Conservation (phyloP, 2,888 invertebrate genomes). For the Eilema caniola region DNA sequence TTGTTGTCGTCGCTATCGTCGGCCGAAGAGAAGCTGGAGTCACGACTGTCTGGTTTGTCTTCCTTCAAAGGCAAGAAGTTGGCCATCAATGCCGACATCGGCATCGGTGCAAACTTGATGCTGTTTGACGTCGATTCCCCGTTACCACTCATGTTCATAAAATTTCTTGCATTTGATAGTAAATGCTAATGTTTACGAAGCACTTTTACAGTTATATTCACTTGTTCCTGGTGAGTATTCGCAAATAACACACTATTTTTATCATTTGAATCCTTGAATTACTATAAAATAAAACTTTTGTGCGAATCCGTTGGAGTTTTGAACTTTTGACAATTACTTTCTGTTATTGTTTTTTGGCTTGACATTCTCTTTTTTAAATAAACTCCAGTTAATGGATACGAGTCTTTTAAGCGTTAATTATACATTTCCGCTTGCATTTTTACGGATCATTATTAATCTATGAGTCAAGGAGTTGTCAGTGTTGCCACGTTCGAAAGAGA, state of each 20-base stretch:
- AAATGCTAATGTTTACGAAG: background rate
- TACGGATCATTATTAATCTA: no score
- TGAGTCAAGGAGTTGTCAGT: background rate
- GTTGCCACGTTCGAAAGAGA: background rate
- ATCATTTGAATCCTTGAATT: conserved; percentile 23
- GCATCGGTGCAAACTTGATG: conserved; percentile 80
- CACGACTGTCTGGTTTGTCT: conserved; percentile 60
- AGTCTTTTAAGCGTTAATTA: background rate
- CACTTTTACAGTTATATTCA: conserved; percentile 21
- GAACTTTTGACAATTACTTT: conserved; percentile 40
- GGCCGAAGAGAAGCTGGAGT: conserved; percentile 67
- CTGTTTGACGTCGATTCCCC: conserved; percentile 77
- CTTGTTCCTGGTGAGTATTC: background rate
- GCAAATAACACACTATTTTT: conserved; percentile 15
- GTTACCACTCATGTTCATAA: conserved; percentile 67
- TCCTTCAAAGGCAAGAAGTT: conserved; percentile 73
- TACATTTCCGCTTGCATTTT: background rate
- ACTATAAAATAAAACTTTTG: no score
- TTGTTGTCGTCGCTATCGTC: conserved; percentile 72
- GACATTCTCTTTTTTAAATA: background rate
- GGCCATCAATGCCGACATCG: conserved; percentile 79
- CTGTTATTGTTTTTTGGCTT: conserved; percentile 6
- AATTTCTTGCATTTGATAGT: conserved; percentile 32
- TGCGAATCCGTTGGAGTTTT: conserved; percentile 38
- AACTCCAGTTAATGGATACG: background rate